phyloP scores from a whole-genome alignment of 2,797 vertebrate species.

The Clarias laeviceps region DNA sequence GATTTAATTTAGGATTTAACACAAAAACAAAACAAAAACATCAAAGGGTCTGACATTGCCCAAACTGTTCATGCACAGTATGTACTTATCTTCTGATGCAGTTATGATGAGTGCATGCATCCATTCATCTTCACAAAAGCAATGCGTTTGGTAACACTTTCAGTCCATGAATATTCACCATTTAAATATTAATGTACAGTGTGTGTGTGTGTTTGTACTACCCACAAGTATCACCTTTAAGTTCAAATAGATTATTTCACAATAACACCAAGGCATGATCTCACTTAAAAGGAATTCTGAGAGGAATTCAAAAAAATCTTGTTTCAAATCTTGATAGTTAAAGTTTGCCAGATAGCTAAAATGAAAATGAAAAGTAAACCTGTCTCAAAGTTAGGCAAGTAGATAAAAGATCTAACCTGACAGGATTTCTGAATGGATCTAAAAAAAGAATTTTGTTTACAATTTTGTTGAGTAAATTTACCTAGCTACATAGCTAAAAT shows the following conservation, averaged over 20 bases:
- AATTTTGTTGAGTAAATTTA: not conserved
- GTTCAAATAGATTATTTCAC: not conserved
- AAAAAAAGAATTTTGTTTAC: not conserved
- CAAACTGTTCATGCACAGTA: not conserved
- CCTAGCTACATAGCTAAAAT: not conserved
- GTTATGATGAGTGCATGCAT: not conserved
- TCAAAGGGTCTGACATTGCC: not conserved
- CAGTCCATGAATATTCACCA: not conserved
- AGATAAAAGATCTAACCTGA: no score
- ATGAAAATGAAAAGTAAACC: not conserved
- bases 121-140: not conserved
- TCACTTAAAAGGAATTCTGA: not conserved
- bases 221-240: not conserved
- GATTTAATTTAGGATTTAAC: not conserved
- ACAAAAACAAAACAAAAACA: not conserved
- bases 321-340: not conserved
- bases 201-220: not conserved
- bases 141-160: not conserved
- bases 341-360: not conserved
- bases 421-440: not conserved
- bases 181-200: not conserved
- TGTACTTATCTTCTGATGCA: not conserved
- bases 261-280: not conserved
- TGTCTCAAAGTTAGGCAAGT: no score
- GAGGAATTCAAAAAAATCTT: not conserved